Base-by-base conservation (phyloP, 2,113 vertebrate species). In the Phoenicopterus ruber region DNA sequence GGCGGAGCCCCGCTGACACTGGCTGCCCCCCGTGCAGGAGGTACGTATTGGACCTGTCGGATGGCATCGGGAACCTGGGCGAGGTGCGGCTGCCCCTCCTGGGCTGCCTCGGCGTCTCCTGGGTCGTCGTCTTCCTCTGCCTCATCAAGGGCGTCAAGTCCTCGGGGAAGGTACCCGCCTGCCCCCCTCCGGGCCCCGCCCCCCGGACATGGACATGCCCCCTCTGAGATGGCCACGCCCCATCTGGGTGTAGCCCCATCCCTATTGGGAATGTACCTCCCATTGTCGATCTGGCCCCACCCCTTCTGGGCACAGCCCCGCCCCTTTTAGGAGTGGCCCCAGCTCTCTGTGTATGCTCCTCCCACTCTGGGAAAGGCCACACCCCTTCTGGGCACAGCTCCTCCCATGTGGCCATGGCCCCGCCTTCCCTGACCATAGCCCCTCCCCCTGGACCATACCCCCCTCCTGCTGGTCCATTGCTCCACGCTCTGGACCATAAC, bases 71-170 rank as follows among this genome's bases (percentile, higher is more conserved):
- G 54, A 98, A 99, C 97, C 99, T 99, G 44, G 99, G 99, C 8
- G 99, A 99, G 88, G 99, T 99, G 77, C 98, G 99, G 46, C 97
- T 99, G 44, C 99, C 99, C 17, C 98, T 99, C 52, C 98, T 99
- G 38, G 99, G 99, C 77, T 99, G 99, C 94, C 98, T 99, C 6
- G 98, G 98, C 1, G 81, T 99, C 78, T 99, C 99, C 94, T 99
- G 99, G 99, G 73, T 99, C 16, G 99, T 99, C 0, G 99, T 99
- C 93, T 99, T 99, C 97, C 99, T 99, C 96, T 99, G 99, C 97
- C 99, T 99, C 97, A 99, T 99, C 97, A 98, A 98, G 87, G 99
- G 99, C 0, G 99, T 99, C 94, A 99, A 99, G 97, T 99, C 99
- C 74, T 99, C 99, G 17, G 99, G 99, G 94, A 99, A 99, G 98